These are phyloP conservation scores for Cerceris rybyensis DNA, from an alignment of 2,888 invertebrate species.

Conservation along the genomic window DNA sequence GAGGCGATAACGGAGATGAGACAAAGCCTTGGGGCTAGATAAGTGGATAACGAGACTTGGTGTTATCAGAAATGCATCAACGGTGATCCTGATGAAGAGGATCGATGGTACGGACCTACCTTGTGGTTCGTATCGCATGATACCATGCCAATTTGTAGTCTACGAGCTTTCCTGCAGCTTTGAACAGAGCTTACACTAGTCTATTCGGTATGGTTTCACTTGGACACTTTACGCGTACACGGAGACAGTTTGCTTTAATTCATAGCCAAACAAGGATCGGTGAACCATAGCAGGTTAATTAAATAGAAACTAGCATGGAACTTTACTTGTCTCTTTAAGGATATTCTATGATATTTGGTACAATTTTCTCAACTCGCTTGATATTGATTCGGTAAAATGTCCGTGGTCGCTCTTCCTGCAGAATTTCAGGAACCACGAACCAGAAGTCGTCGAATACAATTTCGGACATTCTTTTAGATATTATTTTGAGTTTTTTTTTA, in stretches of 20 bases:
- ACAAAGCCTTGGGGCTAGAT: neutral
- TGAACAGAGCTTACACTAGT: neutral
- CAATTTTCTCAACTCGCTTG: neutral
- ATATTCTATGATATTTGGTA: neutral
- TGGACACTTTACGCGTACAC: neutral
- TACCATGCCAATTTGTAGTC: conserved; percentile 33
- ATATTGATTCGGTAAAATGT: too few relatives aligned
- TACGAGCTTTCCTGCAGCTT: conserved; percentile 7
- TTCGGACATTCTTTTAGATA: too few relatives aligned
- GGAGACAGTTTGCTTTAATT: conserved; percentile 18
- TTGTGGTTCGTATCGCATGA: neutral
- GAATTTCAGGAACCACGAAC: too few relatives aligned
- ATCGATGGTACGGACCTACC: neutral
- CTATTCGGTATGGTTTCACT: neutral
- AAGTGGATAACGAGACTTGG: neutral
- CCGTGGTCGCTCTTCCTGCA: too few relatives aligned
- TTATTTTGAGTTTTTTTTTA: too few relatives aligned
- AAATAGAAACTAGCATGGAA: neutral
- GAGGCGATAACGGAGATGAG: too few relatives aligned
- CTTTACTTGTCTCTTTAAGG: neutral
- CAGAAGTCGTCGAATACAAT: too few relatives aligned
- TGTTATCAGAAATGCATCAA: neutral
- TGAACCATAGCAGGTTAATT: neutral
- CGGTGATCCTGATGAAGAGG: neutral
- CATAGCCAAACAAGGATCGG: neutral